These are phyloP conservation scores for Poicephalus meyeri DNA, from an alignment of 2,113 vertebrate genomes.

Conservation along the genomic window DNA sequence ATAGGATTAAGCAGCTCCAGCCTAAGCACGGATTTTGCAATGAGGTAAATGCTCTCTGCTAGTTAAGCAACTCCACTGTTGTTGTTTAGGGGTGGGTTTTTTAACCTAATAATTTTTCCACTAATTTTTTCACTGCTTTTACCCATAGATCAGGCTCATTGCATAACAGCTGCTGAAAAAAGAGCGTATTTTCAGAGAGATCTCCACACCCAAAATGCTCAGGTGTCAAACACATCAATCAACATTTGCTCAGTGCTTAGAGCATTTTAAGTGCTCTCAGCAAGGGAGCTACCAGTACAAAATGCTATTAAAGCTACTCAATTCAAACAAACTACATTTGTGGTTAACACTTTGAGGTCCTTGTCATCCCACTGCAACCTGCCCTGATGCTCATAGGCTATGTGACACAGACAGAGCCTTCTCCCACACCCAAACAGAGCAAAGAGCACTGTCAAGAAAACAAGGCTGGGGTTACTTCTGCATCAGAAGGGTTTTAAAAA, in stretches of 20 bases:
- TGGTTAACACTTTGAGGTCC: not conserved
- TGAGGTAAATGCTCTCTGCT: not conserved
- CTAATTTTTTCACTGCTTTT: not conserved
- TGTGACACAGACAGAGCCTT: not conserved
- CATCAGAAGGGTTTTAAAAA: not conserved
- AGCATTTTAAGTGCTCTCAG: not conserved
- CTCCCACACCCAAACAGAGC: rapidly evolving
- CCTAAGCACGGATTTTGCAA: not conserved
- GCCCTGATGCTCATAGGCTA: not conserved
- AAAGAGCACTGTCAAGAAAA: not conserved
- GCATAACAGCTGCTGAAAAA: not conserved
- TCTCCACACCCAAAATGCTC: not conserved
- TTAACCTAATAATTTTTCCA: not conserved
- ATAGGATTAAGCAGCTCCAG: not conserved
- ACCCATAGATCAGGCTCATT: not conserved
- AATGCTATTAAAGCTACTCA: not conserved
- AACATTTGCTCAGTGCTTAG: not conserved
- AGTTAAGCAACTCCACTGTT: not conserved
- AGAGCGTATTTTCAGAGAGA: not conserved
- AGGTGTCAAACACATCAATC: not conserved
- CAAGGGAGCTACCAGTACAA: not conserved
- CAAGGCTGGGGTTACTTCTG: not conserved
- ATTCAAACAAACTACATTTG: not conserved
- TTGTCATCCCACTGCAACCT: not conserved
- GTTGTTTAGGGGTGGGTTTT: not conserved